Percentiles rank a stretch among this genome's conserved stretches.
phyloP scores from a whole-genome alignment of 2,113 vertebrate species.

The Polyodon spathula region DNA sequence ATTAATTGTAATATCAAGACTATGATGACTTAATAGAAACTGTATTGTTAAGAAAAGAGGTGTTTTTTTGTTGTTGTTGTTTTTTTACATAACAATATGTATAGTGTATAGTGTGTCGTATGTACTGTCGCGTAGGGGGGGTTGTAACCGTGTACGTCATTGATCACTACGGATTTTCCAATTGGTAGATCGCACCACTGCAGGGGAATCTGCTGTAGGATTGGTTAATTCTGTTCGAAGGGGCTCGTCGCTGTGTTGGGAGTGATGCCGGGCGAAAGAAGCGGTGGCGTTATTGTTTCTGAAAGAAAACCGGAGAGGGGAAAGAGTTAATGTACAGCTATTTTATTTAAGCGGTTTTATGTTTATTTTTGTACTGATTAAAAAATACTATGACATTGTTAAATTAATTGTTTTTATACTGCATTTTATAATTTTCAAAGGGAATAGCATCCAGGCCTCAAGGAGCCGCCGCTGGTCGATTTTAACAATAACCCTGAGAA shows the following conservation, averaged over 20 bases:
- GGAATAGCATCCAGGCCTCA: conserved; percentile 49
- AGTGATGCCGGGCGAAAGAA: conserved; percentile 49
- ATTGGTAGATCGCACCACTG: conserved; percentile 46
- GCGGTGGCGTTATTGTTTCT: conserved; percentile 45
- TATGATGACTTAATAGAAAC: too few species aligned
- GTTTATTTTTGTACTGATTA: conserved; percentile 9
- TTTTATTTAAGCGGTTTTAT: conserved; percentile 18
- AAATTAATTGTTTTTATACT: conserved; percentile 33
- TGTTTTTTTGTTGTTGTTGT: too few species aligned
- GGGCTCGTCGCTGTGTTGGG: conserved; percentile 44
- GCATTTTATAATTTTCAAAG: conserved; percentile 38
- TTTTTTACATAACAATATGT: too few species aligned
- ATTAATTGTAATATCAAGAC: too few species aligned
- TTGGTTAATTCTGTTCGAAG: conserved; percentile 34
- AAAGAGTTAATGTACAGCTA: conserved; percentile 13
- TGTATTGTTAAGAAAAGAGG: too few species aligned
- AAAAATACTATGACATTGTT: conserved; percentile 16
- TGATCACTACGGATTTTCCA: too few species aligned
- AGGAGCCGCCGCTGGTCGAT: conserved; percentile 46
- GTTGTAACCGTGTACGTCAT: too few species aligned
- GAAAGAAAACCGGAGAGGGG: conserved; percentile 41
- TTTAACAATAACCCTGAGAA: conserved; percentile 60
- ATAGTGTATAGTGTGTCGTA: too few species aligned
- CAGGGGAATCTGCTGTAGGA: conserved; percentile 17
- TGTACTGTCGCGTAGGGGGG: too few species aligned